Evolutionary conservation across 2,113 vertebrate genomes (phyloP).

Genomic region (Odobenus rosmarus): DNA sequence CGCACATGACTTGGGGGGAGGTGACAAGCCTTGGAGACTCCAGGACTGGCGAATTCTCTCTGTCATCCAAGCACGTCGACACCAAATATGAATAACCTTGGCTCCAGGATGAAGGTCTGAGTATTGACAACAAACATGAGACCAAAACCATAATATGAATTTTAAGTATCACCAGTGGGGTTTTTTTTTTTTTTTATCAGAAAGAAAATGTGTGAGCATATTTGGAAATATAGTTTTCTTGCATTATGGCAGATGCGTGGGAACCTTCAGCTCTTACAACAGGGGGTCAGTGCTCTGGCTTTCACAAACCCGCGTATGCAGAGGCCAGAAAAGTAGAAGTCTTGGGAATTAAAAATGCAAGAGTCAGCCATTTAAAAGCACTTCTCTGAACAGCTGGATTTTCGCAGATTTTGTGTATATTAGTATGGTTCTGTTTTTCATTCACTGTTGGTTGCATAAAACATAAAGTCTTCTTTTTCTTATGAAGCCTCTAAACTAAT

Average conservation of each 20-base stretch:
- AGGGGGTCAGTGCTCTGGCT: background rate
- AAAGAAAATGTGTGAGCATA: background rate
- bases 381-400: background rate
- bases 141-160: background rate
- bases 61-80: background rate
- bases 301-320: background rate
- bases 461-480: background rate
- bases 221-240: background rate
- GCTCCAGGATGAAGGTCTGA: background rate
- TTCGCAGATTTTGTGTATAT: background rate
- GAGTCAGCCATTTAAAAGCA: background rate
- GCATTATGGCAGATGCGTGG: accelerated
- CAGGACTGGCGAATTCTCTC: background rate
- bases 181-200: background rate
- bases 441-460: background rate
- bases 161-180: background rate
- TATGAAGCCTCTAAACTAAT: background rate
- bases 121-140: background rate
- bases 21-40: background rate
- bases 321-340: background rate
- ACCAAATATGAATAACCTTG: background rate
- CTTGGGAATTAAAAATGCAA: background rate
- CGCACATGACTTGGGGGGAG: background rate
- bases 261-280: background rate
- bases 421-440: background rate